phyloP scores from a whole-genome alignment of 1,140 invertebrate species.

The Hormaphis cornu region DNA sequence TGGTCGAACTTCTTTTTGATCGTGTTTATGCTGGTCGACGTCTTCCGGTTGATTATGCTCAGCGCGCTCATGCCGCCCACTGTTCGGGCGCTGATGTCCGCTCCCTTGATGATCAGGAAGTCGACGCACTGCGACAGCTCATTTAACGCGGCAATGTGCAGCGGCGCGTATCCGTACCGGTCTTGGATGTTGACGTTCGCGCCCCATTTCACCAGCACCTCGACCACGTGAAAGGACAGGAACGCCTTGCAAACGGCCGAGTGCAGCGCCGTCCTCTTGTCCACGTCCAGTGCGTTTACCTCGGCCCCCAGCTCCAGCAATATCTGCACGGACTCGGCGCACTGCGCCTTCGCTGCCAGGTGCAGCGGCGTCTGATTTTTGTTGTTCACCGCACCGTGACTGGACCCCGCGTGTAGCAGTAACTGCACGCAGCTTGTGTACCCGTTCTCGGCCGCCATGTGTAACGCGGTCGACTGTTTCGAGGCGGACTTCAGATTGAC shows the following conservation, averaged over 20 bases:
- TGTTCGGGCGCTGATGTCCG: constrained; percentile 71
- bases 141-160: constrained; percentile 77
- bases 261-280: constrained; percentile 65
- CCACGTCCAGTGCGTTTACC: constrained; percentile 64
- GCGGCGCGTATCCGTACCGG: constrained; percentile 76
- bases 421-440: constrained; percentile 58
- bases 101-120: constrained; percentile 68
- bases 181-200: constrained; percentile 77
- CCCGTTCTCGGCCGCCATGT: constrained; percentile 66
- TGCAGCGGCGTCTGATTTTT: constrained; percentile 69
- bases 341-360: constrained; percentile 62
- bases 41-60: constrained; percentile 71
- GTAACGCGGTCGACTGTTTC: constrained; percentile 54
- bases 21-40: constrained; percentile 66
- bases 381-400: constrained; percentile 58
- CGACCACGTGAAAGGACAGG: constrained; percentile 63
- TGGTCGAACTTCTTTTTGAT: constrained; percentile 65
- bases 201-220: constrained; percentile 61
- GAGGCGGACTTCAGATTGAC: constrained; percentile 36
- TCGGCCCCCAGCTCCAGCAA: constrained; percentile 61
- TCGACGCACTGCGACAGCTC: constrained; percentile 74
- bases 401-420: constrained; percentile 61
- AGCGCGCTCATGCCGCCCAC: constrained; percentile 72
- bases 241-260: constrained; percentile 66
- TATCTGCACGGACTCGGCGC: constrained; percentile 65